Percentiles rank a stretch among this genome's conserved stretches.
These are phyloP conservation scores for Temnothorax nylanderi DNA, from an alignment of 1,140 invertebrate genomes.

Conservation along the genomic window DNA sequence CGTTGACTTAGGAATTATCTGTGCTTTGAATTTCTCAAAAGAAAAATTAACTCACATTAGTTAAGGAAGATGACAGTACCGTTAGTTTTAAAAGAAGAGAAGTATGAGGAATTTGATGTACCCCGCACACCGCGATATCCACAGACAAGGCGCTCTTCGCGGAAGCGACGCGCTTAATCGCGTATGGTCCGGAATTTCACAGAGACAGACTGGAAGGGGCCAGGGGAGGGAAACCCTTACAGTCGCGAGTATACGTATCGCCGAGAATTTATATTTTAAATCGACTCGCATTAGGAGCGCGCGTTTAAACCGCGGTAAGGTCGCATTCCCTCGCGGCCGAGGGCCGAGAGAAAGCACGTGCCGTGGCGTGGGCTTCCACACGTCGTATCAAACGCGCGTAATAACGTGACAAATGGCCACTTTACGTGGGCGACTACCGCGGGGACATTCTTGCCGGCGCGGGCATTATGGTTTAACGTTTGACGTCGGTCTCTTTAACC, in stretches of 20 bases:
- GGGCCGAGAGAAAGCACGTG: slow-evolving; percentile 61
- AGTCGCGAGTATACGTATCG: slow-evolving; percentile 77
- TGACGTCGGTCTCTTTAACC: slow-evolving; percentile 77
- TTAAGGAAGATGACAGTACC: neutral
- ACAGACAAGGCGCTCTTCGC: slow-evolving; percentile 22
- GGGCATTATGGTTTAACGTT: slow-evolving; percentile 82
- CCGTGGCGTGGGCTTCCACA: slow-evolving; percentile 60
- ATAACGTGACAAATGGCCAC: slow-evolving; percentile 84
- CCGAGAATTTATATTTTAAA: slow-evolving; percentile 84
- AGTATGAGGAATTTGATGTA: slow-evolving; percentile 48
- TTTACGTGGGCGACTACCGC: slow-evolving; percentile 78
- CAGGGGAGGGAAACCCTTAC: slow-evolving; percentile 16
- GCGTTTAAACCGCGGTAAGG: slow-evolving; percentile 72
- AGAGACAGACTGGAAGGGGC: slow-evolving; percentile 63
- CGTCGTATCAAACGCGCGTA: slow-evolving; percentile 81
- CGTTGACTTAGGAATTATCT: neutral
- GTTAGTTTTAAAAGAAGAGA: slow-evolving; percentile 17
- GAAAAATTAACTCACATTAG: neutral
- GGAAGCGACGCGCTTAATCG: slow-evolving; percentile 37
- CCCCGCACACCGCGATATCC: slow-evolving; percentile 13
- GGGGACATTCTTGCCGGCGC: slow-evolving; percentile 78
- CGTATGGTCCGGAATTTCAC: slow-evolving; percentile 64
- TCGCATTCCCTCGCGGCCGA: slow-evolving; percentile 68
- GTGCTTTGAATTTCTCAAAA: neutral
- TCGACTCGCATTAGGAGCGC: slow-evolving; percentile 80